Evolutionary conservation across 2,797 vertebrate species (phyloP).

Genomic region (Oceanodroma leucorhoa): DNA sequence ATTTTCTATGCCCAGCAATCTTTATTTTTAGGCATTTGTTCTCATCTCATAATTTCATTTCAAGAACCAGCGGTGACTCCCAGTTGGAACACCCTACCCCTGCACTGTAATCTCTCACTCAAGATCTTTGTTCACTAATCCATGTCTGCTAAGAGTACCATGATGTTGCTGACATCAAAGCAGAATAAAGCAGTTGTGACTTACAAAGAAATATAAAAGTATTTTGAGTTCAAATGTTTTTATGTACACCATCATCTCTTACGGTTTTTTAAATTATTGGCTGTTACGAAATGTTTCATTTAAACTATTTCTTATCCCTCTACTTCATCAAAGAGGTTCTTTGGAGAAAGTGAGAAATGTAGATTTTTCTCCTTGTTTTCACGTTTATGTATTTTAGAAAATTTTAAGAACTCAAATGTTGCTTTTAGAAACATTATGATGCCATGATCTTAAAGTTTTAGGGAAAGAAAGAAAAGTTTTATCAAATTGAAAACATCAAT

Average conservation of each 20-base stretch:
- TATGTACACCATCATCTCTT: background rate
- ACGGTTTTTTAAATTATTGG: background rate
- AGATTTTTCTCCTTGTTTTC: background rate
- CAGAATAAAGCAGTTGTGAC: background rate
- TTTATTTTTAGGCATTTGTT: background rate
- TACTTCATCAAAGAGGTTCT: background rate
- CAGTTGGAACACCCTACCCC: background rate
- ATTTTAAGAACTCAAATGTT: background rate
- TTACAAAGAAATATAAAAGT: background rate
- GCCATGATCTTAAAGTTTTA: background rate
- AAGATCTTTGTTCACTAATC: background rate
- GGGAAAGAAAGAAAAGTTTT: background rate
- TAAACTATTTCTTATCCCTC: background rate
- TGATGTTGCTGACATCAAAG: background rate
- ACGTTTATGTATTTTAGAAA: background rate
- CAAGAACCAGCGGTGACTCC: background rate
- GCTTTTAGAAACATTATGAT: background rate
- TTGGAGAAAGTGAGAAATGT: background rate
- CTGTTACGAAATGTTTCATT: background rate
- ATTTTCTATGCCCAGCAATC: background rate
- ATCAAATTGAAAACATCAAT: background rate
- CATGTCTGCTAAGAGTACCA: background rate
- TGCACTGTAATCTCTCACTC: background rate
- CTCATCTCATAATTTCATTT: background rate
- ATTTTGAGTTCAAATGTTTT: background rate